Conservation (phyloP, 2,888 invertebrate species). For the Xiphydria camelus region DNA sequence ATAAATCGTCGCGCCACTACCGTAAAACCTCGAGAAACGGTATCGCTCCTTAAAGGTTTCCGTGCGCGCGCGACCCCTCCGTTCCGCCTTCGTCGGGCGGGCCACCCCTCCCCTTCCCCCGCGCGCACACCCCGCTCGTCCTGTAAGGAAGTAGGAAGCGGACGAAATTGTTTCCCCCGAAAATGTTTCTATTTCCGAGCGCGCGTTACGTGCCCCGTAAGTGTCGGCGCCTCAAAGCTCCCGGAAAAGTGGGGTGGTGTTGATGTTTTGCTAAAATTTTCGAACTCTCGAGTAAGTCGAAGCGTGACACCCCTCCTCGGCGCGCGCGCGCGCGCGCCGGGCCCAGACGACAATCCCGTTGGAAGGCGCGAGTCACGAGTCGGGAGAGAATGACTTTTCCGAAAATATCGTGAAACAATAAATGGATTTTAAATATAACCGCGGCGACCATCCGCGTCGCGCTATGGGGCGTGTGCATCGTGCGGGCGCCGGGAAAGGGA, state of each 20-base stretch:
- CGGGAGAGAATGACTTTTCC: background rate
- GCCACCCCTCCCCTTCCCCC: too few species aligned
- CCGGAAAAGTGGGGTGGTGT: constrained; percentile 26
- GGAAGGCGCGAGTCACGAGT: background rate
- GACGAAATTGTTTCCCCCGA: background rate
- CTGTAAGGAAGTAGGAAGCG: constrained; percentile 1
- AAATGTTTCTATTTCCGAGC: background rate
- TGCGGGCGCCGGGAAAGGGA: too few species aligned
- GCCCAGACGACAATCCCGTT: too few species aligned
- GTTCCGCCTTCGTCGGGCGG: too few species aligned
- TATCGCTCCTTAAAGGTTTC: too few species aligned
- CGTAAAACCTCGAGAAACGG: too few species aligned
- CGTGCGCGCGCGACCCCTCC: too few species aligned
- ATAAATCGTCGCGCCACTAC: too few species aligned
- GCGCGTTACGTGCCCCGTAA: constrained; percentile 20
- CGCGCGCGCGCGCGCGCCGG: background rate
- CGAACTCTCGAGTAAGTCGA: constrained; percentile 14
- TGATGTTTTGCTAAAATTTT: constrained; percentile 29
- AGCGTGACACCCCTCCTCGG: constrained; percentile 12
- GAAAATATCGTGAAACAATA: constrained; percentile 1
- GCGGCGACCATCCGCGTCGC: background rate
- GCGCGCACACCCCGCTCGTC: too few species aligned
- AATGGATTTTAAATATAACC: constrained; percentile 1
- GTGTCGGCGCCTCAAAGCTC: constrained; percentile 25
- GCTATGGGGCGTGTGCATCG: too few species aligned